phyloP scores from a whole-genome alignment of 2,113 vertebrate genomes.

The Callopanchax toddi region DNA sequence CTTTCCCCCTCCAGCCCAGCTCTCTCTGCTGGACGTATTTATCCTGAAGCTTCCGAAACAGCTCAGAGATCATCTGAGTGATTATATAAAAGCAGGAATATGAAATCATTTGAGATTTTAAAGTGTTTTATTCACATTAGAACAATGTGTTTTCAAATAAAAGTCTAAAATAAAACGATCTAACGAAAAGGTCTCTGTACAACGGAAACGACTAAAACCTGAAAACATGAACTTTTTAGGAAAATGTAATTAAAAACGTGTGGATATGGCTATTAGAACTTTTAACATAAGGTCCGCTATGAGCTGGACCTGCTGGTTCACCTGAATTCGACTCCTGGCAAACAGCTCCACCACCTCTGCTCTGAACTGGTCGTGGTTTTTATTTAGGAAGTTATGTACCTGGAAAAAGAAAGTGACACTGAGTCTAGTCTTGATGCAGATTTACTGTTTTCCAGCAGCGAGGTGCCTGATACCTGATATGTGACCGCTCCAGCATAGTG shows the following conservation, averaged over 20 bases:
- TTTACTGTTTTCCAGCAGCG: not conserved
- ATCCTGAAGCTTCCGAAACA: slow-evolving; percentile 84
- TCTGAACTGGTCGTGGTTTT: slow-evolving; percentile 87
- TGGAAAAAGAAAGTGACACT: slow-evolving; percentile 63
- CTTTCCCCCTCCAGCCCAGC: slow-evolving; percentile 69
- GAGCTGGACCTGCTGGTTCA: slow-evolving; percentile 71
- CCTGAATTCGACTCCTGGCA: slow-evolving; percentile 85
- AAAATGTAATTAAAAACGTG: too few species aligned
- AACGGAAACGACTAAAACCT: too few species aligned
- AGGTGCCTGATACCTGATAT: slow-evolving; percentile 83
- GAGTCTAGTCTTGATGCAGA: too few species aligned
- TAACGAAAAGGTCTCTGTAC: too few species aligned
- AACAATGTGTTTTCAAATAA: too few species aligned
- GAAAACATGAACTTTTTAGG: too few species aligned
- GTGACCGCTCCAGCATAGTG: slow-evolving; percentile 91
- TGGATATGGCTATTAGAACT: too few species aligned
- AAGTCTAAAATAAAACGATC: too few species aligned
- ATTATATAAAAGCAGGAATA: not conserved
- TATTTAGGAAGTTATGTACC: slow-evolving; percentile 92
- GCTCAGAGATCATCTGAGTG: slow-evolving; percentile 82
- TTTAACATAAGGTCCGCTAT: too few species aligned
- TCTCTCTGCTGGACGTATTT: slow-evolving; percentile 68
- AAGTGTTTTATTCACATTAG: too few species aligned
- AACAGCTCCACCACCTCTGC: slow-evolving; percentile 87
- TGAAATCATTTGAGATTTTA: not conserved